phyloP scores from a whole-genome alignment of 2,113 vertebrate species.

The Paracyprichromis sp. region DNA sequence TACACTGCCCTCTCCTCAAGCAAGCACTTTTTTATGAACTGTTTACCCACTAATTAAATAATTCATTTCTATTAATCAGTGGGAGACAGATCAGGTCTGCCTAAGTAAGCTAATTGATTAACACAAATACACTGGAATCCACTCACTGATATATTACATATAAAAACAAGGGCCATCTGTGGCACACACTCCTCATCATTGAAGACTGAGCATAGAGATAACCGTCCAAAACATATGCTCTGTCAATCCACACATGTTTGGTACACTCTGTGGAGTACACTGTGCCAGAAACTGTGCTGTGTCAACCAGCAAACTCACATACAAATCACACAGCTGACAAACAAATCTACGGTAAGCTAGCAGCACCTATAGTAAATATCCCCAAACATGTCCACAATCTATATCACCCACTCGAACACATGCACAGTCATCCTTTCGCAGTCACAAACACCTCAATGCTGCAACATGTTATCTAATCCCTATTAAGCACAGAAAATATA shows the following conservation, averaged over 20 bases:
- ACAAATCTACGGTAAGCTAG: constrained; percentile 43
- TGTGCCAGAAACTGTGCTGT: background rate
- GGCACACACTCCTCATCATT: background rate
- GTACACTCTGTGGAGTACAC: background rate
- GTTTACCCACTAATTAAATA: constrained; percentile 47
- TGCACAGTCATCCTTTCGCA: background rate
- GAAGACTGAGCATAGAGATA: background rate
- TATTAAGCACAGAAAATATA: background rate
- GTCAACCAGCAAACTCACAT: constrained; percentile 15
- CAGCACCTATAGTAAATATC: constrained; percentile 49
- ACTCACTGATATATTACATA: constrained; percentile 15
- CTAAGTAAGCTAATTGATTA: constrained; percentile 30
- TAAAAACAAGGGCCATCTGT: constrained; percentile 10
- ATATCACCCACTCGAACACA: background rate
- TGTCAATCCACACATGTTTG: constrained; percentile 28
- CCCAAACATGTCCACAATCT: constrained; percentile 16
- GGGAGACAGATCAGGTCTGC: background rate
- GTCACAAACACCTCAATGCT: background rate
- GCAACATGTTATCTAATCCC: background rate
- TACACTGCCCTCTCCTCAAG: background rate
- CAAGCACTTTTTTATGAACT: background rate
- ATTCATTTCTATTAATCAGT: constrained; percentile 33
- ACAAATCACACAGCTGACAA: constrained; percentile 49
- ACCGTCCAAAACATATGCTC: constrained; percentile 6
- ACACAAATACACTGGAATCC: constrained; percentile 22